Conservation (phyloP, 2,888 invertebrate species). For the Hybos culiciformis region DNA sequence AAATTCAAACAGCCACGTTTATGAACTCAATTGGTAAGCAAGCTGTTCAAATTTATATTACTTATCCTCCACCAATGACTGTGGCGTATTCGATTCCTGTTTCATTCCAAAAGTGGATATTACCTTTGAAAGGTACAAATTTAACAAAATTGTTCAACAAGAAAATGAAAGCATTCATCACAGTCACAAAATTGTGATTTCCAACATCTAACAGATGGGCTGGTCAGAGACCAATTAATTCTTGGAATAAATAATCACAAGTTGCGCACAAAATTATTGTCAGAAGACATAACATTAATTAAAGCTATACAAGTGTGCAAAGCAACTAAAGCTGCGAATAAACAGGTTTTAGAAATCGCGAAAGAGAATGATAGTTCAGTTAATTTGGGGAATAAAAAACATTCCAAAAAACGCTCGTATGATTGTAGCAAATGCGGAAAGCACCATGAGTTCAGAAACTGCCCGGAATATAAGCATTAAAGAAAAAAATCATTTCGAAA, state of each 20-base stretch:
- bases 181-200: background rate
- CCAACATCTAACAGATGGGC: background rate
- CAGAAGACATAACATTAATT: background rate
- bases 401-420: background rate
- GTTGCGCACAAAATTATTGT: conserved; percentile 5
- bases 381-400: background rate
- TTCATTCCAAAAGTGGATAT: background rate
- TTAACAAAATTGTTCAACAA: background rate
- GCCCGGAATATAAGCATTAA: conserved; percentile 1
- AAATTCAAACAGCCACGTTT: background rate
- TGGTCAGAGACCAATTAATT: background rate
- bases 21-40: background rate
- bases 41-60: background rate
- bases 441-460: conserved; percentile 2
- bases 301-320: conserved; percentile 3
- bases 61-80: background rate
- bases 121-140: background rate
- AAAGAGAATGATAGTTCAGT: conserved; percentile 1
- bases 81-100: background rate
- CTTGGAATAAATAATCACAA: background rate
- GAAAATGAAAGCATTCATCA: background rate
- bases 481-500: background rate
- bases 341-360: background rate
- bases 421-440: background rate
- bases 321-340: conserved; percentile 2